Evolutionary conservation across 2,797 vertebrate species (phyloP).

Genomic region (Lepilemur septentrionalis): DNA sequence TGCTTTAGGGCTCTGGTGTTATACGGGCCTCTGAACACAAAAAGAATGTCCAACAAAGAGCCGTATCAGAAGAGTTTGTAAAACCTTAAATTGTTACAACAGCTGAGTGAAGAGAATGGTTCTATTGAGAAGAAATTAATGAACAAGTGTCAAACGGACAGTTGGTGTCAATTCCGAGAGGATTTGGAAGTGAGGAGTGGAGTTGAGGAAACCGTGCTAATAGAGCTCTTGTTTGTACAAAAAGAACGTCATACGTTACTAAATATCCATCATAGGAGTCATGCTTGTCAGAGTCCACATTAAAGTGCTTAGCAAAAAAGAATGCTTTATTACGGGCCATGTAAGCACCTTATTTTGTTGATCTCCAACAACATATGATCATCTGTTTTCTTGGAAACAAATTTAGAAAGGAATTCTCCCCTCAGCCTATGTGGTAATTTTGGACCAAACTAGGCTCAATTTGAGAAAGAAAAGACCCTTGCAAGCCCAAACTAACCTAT

Average conservation of each 20-base stretch:
- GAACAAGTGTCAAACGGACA: slow-evolving; percentile 79
- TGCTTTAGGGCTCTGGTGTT: neutral
- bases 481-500: neutral
- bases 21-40: slow-evolving; percentile 35
- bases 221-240: slow-evolving; percentile 60
- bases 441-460: neutral
- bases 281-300: slow-evolving; percentile 46
- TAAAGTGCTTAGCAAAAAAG: slow-evolving; percentile 62
- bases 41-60: slow-evolving; percentile 57
- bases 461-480: slow-evolving; percentile 29
- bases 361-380: neutral
- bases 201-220: slow-evolving; percentile 61
- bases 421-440: neutral
- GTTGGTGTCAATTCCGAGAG: slow-evolving; percentile 79
- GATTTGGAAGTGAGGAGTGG: slow-evolving; percentile 77
- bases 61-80: slow-evolving; percentile 49
- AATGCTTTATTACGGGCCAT: slow-evolving; percentile 14
- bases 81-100: slow-evolving; percentile 77
- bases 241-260: slow-evolving; percentile 64
- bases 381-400: slow-evolving; percentile 50
- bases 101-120: slow-evolving; percentile 80
- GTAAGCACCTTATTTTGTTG: slow-evolving; percentile 49
- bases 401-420: slow-evolving; percentile 49
- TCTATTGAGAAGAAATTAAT: slow-evolving; percentile 77
- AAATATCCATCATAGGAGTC: slow-evolving; percentile 65